Evolutionary conservation across 35 echinoderm and acorn worm species (phyloP).

Genomic region (Patiria miniata): DNA sequence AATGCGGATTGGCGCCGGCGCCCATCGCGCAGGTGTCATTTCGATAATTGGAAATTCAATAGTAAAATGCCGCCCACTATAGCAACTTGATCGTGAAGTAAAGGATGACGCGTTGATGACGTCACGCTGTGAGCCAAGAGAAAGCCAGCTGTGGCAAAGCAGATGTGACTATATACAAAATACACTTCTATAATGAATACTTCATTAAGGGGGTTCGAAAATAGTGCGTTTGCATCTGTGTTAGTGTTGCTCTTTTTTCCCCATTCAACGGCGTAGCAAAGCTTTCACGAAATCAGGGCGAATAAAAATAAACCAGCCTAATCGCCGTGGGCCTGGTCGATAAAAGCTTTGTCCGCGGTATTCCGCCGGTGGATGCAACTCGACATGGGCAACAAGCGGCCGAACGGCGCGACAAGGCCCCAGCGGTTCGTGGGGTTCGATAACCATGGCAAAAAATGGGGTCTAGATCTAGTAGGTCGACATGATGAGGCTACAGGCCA

Average conservation of each 20-base stretch:
- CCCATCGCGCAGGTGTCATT: slow-evolving; percentile 15
- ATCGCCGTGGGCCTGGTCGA: slow-evolving; percentile 16
- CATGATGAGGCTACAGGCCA: not conserved
- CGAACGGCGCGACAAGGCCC: not conserved
- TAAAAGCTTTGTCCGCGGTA: slow-evolving; percentile 24
- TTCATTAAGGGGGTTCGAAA: not conserved
- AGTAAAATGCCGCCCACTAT: slow-evolving; percentile 5
- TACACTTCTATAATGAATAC: not conserved
- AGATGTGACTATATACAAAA: not conserved
- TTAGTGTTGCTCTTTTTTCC: not conserved
- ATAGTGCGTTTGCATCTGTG: not conserved
- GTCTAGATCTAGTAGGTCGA: not conserved
- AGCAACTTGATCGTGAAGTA: not conserved
- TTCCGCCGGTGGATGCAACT: not conserved
- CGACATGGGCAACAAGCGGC: slow-evolving; percentile 8
- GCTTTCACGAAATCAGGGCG: slow-evolving; percentile 15
- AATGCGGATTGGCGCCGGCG: not conserved
- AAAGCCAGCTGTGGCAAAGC: not conserved
- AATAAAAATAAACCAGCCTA: slow-evolving; percentile 21
- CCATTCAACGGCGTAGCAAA: not conserved
- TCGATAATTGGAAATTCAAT: slow-evolving; percentile 28
- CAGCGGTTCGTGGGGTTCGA: slow-evolving; percentile 9
- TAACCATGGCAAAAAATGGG: not conserved
- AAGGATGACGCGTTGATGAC: not conserved
- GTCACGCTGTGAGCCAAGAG: not conserved